A percentile compares a stretch with the other conserved stretches of the same genome.
Conservation (phyloP, 1,140 invertebrate species). For the Brachionus calyciflorus region DNA sequence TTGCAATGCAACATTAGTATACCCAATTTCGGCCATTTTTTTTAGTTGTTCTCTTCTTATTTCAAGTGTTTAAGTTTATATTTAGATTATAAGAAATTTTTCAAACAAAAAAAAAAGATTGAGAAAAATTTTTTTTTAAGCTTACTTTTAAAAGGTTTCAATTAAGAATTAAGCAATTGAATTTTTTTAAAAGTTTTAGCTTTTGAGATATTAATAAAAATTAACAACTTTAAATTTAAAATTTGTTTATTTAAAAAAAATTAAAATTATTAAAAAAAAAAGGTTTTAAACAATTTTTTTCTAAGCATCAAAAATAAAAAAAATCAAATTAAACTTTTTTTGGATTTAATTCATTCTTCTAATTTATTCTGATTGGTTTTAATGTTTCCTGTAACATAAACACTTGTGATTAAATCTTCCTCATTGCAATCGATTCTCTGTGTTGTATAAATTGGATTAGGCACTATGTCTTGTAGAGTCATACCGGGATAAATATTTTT, state of each 20-base stretch:
- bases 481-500: background rate
- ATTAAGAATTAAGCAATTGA: too few species aligned
- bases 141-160: too few species aligned
- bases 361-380: background rate
- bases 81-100: too few species aligned
- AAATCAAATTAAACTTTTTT: background rate
- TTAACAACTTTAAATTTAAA: too few species aligned
- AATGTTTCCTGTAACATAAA: background rate
- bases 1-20: constrained; percentile 14
- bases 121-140: too few species aligned
- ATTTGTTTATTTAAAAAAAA: constrained; percentile 14
- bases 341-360: background rate
- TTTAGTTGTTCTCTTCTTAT: too few species aligned
- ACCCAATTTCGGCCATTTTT: constrained; percentile 35
- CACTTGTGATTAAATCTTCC: background rate
- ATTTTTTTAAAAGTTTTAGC: too few species aligned
- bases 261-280: constrained; percentile 7
- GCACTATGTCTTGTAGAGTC: background rate
- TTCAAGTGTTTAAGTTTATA: too few species aligned
- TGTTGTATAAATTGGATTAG: constrained; percentile 17
- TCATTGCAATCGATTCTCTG: background rate
- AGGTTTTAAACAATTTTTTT: background rate
- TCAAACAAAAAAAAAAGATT: too few species aligned
- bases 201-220: too few species aligned
- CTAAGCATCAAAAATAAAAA: too few species aligned